Evolutionary conservation across 2,113 vertebrate genomes (phyloP).

Genomic region (Thunnus maccoyii): DNA sequence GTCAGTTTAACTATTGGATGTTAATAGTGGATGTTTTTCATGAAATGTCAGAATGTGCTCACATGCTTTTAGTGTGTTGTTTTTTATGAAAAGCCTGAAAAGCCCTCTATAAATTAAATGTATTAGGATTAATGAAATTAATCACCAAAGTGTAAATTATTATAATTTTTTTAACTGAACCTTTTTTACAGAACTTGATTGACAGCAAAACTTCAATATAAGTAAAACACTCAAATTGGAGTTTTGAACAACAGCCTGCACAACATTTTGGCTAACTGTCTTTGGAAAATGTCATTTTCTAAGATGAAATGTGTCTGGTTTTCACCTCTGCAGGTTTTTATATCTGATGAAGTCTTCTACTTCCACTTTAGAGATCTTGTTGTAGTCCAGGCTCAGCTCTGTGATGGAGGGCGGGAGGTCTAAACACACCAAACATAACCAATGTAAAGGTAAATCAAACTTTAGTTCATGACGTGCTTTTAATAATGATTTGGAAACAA

Average conservation of each 20-base stretch:
- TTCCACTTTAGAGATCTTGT: slow-evolving; percentile 93
- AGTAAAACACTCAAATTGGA: neutral
- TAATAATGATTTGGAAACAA: neutral
- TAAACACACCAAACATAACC: slow-evolving; percentile 58
- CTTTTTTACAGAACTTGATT: no score
- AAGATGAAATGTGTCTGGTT: neutral
- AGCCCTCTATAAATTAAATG: no score
- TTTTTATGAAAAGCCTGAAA: no score
- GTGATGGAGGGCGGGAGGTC: slow-evolving; percentile 89
- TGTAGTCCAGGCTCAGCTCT: slow-evolving; percentile 95
- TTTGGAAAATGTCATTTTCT: neutral
- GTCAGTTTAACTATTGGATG: neutral
- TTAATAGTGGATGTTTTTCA: neutral
- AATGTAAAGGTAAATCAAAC: neutral
- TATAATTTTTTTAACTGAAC: no score
- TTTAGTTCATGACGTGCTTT: neutral
- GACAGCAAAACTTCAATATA: neutral
- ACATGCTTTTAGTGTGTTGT: neutral
- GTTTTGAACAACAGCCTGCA: neutral
- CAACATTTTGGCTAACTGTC: neutral
- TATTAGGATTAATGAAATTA: neutral
- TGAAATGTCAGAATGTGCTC: neutral
- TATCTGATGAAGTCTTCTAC: slow-evolving; percentile 94
- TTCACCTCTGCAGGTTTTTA: slow-evolving; percentile 93
- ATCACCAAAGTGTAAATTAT: no score